phyloP scores from a whole-genome alignment of 2,113 vertebrate species.

The Cygnus buccinator region DNA sequence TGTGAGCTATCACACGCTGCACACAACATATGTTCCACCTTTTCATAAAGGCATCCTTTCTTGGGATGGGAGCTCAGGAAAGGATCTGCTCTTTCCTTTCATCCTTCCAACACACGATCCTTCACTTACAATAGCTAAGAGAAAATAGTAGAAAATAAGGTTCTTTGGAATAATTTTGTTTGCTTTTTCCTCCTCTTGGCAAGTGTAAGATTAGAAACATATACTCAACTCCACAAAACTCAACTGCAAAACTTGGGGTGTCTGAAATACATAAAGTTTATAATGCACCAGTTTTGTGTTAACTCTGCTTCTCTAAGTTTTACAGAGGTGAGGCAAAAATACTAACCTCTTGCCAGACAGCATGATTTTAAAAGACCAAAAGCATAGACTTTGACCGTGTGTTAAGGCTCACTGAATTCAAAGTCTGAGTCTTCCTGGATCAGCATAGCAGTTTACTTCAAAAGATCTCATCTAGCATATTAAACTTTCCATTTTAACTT shows the following conservation, averaged over 20 bases:
- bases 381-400: background rate
- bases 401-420: background rate
- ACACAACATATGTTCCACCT: background rate
- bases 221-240: background rate
- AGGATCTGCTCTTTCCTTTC: background rate
- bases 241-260: background rate
- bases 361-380: background rate
- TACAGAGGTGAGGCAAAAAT: background rate
- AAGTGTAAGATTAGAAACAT: background rate
- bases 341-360: background rate
- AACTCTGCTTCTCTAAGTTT: background rate
- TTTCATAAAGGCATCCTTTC: background rate
- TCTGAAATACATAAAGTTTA: background rate
- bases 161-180: background rate
- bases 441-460: background rate
- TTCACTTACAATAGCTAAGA: background rate
- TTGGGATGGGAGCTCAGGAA: too few relatives aligned
- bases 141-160: background rate
- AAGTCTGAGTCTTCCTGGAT: background rate
- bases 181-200: background rate
- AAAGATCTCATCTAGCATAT: background rate
- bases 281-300: background rate
- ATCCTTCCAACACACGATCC: background rate
- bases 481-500: background rate
- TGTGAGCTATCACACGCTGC: background rate